A percentile compares a stretch with the other conserved stretches of the same genome.
phyloP scores from a whole-genome alignment of 2,113 vertebrate species.

The Seriola rivoliana region DNA sequence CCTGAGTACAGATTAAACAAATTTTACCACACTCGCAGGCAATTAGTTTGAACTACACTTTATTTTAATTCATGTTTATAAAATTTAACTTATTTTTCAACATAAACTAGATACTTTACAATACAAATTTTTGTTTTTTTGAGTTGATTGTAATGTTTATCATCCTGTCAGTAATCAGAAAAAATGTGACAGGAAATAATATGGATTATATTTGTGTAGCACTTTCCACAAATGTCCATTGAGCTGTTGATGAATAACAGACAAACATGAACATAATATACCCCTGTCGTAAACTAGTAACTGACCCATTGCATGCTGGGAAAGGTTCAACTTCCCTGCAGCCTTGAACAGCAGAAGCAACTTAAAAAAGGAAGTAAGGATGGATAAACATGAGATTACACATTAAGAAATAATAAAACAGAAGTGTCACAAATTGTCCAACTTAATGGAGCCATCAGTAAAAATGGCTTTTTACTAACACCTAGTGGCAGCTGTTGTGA shows the following conservation, averaged over 20 bases:
- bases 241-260: neutral
- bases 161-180: no score
- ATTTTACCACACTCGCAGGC: neutral
- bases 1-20: neutral
- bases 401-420: neutral
- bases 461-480: neutral
- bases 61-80: no score
- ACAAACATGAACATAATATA: neutral
- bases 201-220: neutral
- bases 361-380: neutral
- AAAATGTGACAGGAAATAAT: neutral
- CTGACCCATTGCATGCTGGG: neutral
- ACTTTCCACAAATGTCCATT: neutral
- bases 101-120: neutral
- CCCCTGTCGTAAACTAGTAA: neutral
- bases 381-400: neutral
- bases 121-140: neutral
- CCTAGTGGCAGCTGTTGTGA: neutral
- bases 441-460: neutral
- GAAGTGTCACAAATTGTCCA: neutral
- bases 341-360: neutral
- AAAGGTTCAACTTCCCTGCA: neutral
- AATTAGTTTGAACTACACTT: neutral
- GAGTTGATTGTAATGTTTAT: no score
- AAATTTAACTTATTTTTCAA: neutral